Evolutionary conservation across 2,888 invertebrate species (phyloP), one percentile per base, ranked within the genome.

Genomic region (Villa cingulata): DNA sequence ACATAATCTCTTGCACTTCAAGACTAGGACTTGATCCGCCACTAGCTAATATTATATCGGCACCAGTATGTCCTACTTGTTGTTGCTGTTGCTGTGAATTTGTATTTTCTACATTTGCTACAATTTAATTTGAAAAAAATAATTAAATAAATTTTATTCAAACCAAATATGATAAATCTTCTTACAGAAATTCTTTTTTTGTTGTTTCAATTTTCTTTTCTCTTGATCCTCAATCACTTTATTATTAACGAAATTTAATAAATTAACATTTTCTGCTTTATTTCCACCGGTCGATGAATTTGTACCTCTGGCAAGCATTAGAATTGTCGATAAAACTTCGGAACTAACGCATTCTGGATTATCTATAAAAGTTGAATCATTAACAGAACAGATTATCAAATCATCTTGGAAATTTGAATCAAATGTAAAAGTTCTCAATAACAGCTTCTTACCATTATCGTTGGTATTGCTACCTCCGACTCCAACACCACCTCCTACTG

Each of bases 21-120:
- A 88, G 74, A 59, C 89, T 89, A 10, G 88, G 86, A 64, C 88
- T 89, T 51, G 89, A 89, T 15, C 86, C 86, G n/a, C 83, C 86
- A 45, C 87, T 87, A 2, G 81, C 78, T 55, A 76, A 50, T 45
- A 62, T 63, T 18, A 41, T 46, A 36, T 39, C 32, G 23, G 3
- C 12, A 10, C 3, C 12, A 12, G 9, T 32, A 1, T 12, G 12
- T 32, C 12, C 12, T 12, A 12, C 12, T 32, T 23, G 23, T 32
- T 23, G 23, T 7, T 23, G 5, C 23, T 23, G 23, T 32, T 32
- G 29, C 12, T 32, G 29, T 12, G 12, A 9, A 32, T 32, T 23
- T 6, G 4, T 23, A 23, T 23, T 23, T 23, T 23, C 23, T 23
- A 23, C 29, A 12, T 3, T 12, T 29, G 29, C 12, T 32, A 32